Conservation (phyloP, 2,797 vertebrate genomes). For the Meriones psammophilus region DNA sequence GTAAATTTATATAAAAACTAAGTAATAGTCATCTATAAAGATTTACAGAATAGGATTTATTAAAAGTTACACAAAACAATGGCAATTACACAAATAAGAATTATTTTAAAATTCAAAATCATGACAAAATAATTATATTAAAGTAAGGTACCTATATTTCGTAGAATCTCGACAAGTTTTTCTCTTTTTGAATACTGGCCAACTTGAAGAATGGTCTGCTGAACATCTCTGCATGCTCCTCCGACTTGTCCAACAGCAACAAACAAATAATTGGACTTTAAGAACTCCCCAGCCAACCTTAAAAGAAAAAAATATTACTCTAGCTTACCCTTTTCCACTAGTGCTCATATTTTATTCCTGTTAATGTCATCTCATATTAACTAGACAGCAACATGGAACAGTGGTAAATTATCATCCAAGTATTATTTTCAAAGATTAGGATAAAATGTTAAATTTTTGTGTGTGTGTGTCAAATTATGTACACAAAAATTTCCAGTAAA, state of each 20-base stretch:
- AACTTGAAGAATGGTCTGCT: constrained; percentile 93
- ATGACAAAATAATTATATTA: not conserved
- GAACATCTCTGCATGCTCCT: constrained; percentile 96
- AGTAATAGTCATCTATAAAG: constrained; percentile 15
- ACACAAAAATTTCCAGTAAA: not conserved
- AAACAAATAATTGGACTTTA: constrained; percentile 94
- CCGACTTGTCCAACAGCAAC: constrained; percentile 95
- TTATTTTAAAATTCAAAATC: not conserved
- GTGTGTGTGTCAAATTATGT: not conserved
- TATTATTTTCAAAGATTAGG: constrained; percentile 38
- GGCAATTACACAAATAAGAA: not conserved
- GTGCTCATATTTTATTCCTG: not conserved
- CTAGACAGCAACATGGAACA: not conserved
- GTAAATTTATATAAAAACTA: constrained; percentile 13
- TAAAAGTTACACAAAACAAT: constrained; percentile 46
- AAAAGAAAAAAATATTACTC: constrained; percentile 72
- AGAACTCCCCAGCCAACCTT: constrained; percentile 94
- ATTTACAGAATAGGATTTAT: constrained; percentile 23
- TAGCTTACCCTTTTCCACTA: constrained; percentile 6
- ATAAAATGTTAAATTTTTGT: constrained; percentile 20
- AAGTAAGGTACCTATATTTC: constrained; percentile 89
- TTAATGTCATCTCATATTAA: not conserved
- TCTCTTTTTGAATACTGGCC: constrained; percentile 93
- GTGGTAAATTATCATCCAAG: not conserved
- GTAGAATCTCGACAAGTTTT: constrained; percentile 93